Evolutionary conservation across 2,113 vertebrate species (phyloP).

Genomic region (Dryoscopus gambensis): DNA sequence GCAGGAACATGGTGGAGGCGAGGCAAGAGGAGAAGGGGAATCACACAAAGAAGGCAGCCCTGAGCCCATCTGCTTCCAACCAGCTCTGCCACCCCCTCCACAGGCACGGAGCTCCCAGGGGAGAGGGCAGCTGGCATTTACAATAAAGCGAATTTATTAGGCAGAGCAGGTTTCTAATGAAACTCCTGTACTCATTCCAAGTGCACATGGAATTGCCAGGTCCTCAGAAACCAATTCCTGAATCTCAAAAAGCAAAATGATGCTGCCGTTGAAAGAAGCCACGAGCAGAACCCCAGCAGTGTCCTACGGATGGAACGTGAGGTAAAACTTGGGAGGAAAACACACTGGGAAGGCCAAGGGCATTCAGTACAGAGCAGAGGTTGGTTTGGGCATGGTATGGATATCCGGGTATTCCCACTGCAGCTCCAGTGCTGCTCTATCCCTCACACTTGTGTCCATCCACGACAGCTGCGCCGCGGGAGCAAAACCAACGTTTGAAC

Average conservation of each 20-base stretch:
- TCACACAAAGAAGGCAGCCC: not conserved
- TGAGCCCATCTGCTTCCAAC: not conserved
- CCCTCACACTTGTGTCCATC: not conserved
- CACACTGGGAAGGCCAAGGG: not conserved
- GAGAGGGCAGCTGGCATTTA: not conserved
- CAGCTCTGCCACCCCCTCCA: not conserved
- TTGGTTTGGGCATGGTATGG: not conserved
- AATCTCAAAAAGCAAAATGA: not conserved
- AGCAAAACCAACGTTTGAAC: not conserved
- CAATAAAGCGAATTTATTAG: not conserved
- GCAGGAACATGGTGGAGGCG: not conserved
- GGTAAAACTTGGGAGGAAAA: not conserved
- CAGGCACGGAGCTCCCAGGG: not conserved
- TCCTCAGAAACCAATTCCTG: not conserved
- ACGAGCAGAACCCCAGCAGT: not conserved
- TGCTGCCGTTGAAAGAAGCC: not conserved
- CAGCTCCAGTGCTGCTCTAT: not conserved
- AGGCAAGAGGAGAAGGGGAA: not conserved
- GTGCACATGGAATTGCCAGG: not conserved
- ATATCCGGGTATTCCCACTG: not conserved
- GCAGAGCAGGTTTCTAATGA: not conserved
- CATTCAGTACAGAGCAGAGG: rapidly evolving
- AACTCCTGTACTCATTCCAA: not conserved
- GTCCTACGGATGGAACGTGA: not conserved
- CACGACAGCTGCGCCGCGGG: not conserved